Conservation (phyloP, 35 echinoderm and acorn worm genomes). For the Stichopus chloronotus region DNA sequence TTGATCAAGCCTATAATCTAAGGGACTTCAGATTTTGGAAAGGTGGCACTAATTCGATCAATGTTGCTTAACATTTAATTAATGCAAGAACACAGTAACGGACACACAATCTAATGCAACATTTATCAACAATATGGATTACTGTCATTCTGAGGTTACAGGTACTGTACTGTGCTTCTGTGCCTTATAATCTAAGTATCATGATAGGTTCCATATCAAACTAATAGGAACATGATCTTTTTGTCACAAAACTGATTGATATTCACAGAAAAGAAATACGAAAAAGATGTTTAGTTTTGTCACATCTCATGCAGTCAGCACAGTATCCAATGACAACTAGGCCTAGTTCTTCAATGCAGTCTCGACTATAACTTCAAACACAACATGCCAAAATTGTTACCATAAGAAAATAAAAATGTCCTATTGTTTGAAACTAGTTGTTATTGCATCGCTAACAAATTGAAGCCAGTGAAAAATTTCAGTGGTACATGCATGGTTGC, state of each 20-base stretch:
- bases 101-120: neutral
- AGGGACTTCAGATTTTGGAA: neutral
- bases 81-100: neutral
- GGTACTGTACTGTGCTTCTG: neutral
- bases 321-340: neutral
- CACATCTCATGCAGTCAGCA: neutral
- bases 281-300: neutral
- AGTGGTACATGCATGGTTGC: neutral
- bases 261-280: neutral
- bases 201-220: neutral
- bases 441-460: neutral
- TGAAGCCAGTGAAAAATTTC: neutral
- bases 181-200: neutral
- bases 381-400: neutral
- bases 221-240: neutral
- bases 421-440: neutral
- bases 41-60: neutral
- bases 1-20: conserved; percentile 14
- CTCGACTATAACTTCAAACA: neutral
- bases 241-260: conserved; percentile 3
- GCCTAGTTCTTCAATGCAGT: neutral
- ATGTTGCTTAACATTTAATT: neutral
- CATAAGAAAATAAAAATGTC: neutral
- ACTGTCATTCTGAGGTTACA: neutral
- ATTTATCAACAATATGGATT: neutral